These are phyloP conservation scores for Microtus ochrogaster DNA, from an alignment of 2,113 vertebrate genomes.

Conservation along the genomic window DNA sequence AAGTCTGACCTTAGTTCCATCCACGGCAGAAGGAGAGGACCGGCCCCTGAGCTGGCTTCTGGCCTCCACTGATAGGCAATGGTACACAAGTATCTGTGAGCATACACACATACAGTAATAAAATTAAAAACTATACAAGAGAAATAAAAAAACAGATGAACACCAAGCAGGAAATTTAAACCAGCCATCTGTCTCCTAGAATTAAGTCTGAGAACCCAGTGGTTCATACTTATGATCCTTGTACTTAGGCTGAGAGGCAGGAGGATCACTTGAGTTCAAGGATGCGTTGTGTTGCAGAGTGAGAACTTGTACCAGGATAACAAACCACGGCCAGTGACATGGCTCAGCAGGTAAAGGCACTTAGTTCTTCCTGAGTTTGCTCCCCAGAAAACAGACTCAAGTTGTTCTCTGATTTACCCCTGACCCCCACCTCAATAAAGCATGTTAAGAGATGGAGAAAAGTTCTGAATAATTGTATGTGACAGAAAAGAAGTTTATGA, in stretches of 20 bases:
- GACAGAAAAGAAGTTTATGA: no score
- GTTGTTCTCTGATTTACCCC: neutral
- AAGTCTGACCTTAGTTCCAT: neutral
- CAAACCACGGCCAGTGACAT: neutral
- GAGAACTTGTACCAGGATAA: neutral
- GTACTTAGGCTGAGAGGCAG: neutral
- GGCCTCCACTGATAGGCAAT: neutral
- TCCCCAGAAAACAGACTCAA: neutral
- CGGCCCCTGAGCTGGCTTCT: no score
- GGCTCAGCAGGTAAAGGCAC: neutral
- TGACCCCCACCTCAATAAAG: neutral
- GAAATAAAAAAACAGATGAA: slow-evolving; percentile 3
- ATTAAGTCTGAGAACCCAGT: neutral
- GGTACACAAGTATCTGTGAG: neutral
- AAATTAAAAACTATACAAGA: neutral
- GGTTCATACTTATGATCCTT: neutral
- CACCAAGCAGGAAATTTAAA: slow-evolving; percentile 32
- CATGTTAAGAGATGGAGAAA: neutral
- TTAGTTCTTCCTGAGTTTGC: neutral
- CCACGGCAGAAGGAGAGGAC: neutral
- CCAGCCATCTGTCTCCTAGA: neutral
- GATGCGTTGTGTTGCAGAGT: neutral
- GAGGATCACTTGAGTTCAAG: neutral
- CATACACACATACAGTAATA: no score
- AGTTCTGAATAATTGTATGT: no score